Percentiles rank a stretch among this genome's conserved stretches.
Evolutionary conservation across 2,797 vertebrate species (phyloP).

Genomic region (Pangasius macronema): DNA sequence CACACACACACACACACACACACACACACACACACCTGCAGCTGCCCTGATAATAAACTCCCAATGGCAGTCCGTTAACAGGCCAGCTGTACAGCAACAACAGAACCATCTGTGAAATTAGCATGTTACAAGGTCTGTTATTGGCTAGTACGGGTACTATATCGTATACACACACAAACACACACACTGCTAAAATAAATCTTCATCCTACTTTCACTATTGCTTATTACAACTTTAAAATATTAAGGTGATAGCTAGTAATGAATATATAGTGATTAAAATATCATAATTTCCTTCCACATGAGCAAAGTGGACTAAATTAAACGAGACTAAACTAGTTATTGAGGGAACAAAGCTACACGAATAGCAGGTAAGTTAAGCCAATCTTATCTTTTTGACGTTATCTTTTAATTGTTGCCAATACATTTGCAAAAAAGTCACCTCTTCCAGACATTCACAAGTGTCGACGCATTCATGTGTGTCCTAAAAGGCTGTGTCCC

Average conservation of each 20-base stretch:
- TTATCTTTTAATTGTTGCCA: background rate
- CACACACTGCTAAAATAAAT: conserved; percentile 10
- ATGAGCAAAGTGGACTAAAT: background rate
- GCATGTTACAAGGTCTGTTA: conserved; percentile 55
- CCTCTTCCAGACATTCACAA: conserved; percentile 39
- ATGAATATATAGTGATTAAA: background rate
- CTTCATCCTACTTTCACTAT: background rate
- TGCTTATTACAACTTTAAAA: conserved; percentile 4
- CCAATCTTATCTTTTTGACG: background rate
- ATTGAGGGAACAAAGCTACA: background rate
- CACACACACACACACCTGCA: conserved; percentile 67
- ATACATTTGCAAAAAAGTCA: background rate
- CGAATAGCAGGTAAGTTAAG: background rate
- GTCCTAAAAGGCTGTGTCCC: conserved; percentile 37
- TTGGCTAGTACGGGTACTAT: conserved; percentile 25
- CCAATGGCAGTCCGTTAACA: conserved; percentile 67
- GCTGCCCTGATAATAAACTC: conserved; percentile 72
- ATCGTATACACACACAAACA: conserved; percentile 27
- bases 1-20: conserved; percentile 24
- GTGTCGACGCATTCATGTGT: conserved; percentile 34
- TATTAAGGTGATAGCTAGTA: background rate
- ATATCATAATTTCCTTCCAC: background rate
- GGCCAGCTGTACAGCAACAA: conserved; percentile 71
- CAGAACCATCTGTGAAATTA: conserved; percentile 67
- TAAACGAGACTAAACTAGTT: background rate